phyloP scores from a whole-genome alignment of 2,797 vertebrate genomes.

The Taenioides sp. region DNA sequence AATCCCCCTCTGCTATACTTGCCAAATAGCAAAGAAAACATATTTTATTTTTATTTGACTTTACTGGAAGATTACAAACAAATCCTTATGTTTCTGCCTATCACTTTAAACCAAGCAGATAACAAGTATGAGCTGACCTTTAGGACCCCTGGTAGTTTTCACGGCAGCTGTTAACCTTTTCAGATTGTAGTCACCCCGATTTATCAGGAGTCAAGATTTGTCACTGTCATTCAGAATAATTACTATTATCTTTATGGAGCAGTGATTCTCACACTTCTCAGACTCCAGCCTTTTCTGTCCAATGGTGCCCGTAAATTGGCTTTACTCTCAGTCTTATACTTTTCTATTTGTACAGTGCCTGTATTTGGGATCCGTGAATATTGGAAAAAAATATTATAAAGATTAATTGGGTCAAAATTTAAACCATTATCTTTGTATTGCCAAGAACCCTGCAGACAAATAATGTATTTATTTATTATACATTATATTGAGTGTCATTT shows the following conservation, averaged over 20 bases:
- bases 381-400: neutral
- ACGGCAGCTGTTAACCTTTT: constrained; percentile 16
- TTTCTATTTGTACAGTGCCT: neutral
- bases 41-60: constrained; percentile 7
- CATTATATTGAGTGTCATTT: too few relatives aligned
- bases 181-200: constrained; percentile 13
- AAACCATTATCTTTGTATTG: neutral
- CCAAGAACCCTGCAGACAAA: too few relatives aligned
- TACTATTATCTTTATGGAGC: neutral
- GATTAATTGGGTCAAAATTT: neutral
- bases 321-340: neutral
- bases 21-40: constrained; percentile 3
- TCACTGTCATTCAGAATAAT: neutral
- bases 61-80: constrained; percentile 19
- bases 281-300: neutral
- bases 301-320: neutral
- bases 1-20: constrained; percentile 13
- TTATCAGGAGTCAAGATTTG: neutral
- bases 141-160: constrained; percentile 34
- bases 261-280: neutral
- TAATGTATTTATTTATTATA: too few relatives aligned
- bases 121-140: constrained; percentile 18
- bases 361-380: neutral
- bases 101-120: constrained; percentile 7
- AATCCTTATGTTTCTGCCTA: neutral